Conservation (phyloP, 1,140 invertebrate genomes). For the Drosophila insularis region DNA sequence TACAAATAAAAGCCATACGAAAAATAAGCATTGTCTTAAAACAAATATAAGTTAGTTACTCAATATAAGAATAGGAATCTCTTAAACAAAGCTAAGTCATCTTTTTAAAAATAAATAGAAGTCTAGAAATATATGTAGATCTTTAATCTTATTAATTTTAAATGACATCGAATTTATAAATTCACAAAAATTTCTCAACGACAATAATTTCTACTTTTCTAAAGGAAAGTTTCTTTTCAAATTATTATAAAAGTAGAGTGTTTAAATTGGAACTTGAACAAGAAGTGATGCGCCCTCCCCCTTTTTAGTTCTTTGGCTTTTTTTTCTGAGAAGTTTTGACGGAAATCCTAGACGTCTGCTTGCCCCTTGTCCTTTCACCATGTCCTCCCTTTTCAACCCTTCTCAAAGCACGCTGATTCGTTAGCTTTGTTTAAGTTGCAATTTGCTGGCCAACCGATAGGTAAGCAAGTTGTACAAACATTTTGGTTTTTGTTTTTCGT, state of each 20-base stretch:
- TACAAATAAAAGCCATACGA: too few species aligned
- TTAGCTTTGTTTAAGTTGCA: slow-evolving; percentile 80
- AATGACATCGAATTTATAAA: too few species aligned
- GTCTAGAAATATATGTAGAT: too few species aligned
- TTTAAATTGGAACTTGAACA: background rate
- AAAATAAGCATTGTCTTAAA: too few species aligned
- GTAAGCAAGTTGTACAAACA: slow-evolving; percentile 55
- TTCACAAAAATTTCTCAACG: too few species aligned
- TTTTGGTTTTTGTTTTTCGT: slow-evolving; percentile 67
- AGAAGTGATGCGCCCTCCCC: background rate
- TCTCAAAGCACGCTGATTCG: slow-evolving; percentile 46
- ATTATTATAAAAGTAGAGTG: background rate
- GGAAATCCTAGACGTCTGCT: slow-evolving; percentile 70
- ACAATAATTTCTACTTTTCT: too few species aligned
- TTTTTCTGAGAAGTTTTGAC: slow-evolving; percentile 63
- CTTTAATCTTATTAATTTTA: too few species aligned
- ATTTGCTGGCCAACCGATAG: slow-evolving; percentile 75
- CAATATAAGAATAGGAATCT: too few species aligned
- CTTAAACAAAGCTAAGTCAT: too few species aligned
- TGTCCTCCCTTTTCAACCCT: slow-evolving; percentile 13
- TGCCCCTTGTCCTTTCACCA: background rate
- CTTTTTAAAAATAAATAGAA: too few species aligned
- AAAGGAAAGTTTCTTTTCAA: background rate
- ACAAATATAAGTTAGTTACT: too few species aligned
- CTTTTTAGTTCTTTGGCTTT: slow-evolving; percentile 51